These are phyloP conservation scores for Limosa lapponica DNA, from an alignment of 2,797 vertebrate genomes.

Conservation along the genomic window DNA sequence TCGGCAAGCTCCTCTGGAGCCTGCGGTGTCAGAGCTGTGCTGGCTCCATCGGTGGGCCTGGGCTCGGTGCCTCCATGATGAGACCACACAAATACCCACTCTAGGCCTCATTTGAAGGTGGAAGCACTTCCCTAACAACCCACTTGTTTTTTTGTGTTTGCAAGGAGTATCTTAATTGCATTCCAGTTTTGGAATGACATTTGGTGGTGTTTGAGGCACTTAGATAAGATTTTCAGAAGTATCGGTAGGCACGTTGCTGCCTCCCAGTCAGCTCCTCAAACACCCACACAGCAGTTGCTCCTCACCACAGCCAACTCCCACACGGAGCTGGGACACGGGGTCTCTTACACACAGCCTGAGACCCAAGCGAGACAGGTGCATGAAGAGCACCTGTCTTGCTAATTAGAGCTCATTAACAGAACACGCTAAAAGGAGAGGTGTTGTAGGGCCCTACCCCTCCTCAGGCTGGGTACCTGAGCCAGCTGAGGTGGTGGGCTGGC, in stretches of 20 bases:
- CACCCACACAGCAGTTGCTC: slow-evolving; percentile 39
- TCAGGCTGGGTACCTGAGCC: background rate
- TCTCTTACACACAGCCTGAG: background rate
- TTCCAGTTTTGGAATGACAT: background rate
- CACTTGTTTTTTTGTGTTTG: background rate
- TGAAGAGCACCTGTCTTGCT: background rate
- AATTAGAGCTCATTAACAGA: background rate
- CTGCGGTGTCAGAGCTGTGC: background rate
- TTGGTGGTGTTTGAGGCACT: background rate
- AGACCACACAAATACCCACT: background rate
- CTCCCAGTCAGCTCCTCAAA: slow-evolving; percentile 26
- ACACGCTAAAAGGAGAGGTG: background rate
- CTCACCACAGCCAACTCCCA: slow-evolving; percentile 44
- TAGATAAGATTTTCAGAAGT: background rate
- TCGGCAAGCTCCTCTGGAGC: background rate
- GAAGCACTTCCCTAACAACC: background rate
- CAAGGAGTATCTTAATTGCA: background rate
- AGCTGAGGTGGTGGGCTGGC: background rate
- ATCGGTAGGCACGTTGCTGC: background rate
- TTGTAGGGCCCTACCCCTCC: rapidly evolving
- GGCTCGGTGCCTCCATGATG: background rate
- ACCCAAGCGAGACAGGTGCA: slow-evolving; percentile 23
- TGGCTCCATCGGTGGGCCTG: background rate
- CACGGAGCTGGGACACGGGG: background rate
- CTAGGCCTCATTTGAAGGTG: background rate